Evolutionary conservation across 2,888 invertebrate genomes (phyloP).

Genomic region (Raillietiella orientalis): DNA sequence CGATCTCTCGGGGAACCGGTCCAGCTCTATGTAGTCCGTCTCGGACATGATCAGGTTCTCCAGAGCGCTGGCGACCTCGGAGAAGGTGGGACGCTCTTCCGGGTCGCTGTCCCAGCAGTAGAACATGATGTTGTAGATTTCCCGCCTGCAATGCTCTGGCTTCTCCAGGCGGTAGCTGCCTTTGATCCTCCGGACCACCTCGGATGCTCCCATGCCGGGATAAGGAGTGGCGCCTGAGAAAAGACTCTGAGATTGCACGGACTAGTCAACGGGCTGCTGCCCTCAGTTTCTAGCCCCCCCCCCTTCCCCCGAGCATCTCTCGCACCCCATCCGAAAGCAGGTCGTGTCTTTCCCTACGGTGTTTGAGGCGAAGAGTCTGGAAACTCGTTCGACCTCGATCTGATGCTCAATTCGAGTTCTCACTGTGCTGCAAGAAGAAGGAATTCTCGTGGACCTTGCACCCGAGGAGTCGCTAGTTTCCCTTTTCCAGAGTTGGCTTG

Average conservation of each 20-base stretch:
- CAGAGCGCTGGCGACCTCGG: slow-evolving; percentile 40
- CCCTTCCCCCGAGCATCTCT: no score
- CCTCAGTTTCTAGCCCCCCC: no score
- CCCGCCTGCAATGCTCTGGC: slow-evolving; percentile 69
- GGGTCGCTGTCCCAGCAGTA: slow-evolving; percentile 77
- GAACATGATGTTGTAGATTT: slow-evolving; percentile 67
- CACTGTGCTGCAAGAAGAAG: no score
- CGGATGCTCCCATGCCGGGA: slow-evolving; percentile 63
- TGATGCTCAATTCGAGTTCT: no score
- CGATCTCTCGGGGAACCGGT: slow-evolving; percentile 67
- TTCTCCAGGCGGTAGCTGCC: slow-evolving; percentile 68
- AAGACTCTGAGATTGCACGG: slow-evolving; percentile 1
- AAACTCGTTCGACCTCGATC: no score
- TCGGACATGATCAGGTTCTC: slow-evolving; percentile 58
- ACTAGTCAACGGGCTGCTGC: background rate
- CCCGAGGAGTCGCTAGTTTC: no score
- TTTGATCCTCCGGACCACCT: slow-evolving; percentile 57
- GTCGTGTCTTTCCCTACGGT: no score
- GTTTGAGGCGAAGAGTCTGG: no score
- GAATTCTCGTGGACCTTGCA: no score
- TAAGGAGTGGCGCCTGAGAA: slow-evolving; percentile 56
- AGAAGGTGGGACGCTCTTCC: slow-evolving; percentile 47
- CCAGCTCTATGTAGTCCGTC: slow-evolving; percentile 71
- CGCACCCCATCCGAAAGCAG: no score
- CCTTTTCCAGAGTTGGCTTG: no score